phyloP scores from a whole-genome alignment of 2,888 invertebrate genomes.

The Xiphydria camelus region DNA sequence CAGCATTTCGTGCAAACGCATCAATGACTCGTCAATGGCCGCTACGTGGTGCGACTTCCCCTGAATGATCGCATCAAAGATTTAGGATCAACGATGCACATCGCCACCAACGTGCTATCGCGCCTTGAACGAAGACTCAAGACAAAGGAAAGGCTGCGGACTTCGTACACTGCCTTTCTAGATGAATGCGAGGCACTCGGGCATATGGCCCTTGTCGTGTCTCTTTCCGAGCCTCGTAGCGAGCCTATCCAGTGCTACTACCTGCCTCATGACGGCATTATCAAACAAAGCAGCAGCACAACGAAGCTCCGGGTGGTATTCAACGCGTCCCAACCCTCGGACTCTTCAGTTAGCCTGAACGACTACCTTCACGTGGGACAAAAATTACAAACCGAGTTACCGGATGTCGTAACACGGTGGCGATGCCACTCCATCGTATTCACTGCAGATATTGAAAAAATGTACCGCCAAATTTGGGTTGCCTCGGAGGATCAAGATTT shows the following conservation, averaged over 20 bases:
- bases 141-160: constrained; percentile 2
- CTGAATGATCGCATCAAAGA: constrained; percentile 2
- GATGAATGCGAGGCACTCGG: constrained; percentile 11
- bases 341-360: constrained; percentile 6
- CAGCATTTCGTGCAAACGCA: no score
- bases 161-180: constrained; percentile 12
- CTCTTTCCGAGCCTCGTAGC: no score
- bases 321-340: no score
- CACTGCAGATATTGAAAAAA: constrained; percentile 9
- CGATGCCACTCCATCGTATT: neutral
- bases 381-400: constrained; percentile 12
- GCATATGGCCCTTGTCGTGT: constrained; percentile 12
- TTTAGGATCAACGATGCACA: no score
- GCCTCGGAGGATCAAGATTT: no score
- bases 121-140: constrained; percentile 7
- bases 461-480: constrained; percentile 14
- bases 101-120: constrained; percentile 7
- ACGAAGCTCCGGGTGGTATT: no score
- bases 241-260: constrained; percentile 4
- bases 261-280: constrained; percentile 4
- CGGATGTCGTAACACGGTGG: no score
- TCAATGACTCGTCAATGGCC: no score
- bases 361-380: constrained; percentile 15
- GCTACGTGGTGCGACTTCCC: constrained; percentile 14
- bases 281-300: constrained; percentile 5